Conservation (phyloP, 2,888 invertebrate species). For the Lithophane socia region DNA sequence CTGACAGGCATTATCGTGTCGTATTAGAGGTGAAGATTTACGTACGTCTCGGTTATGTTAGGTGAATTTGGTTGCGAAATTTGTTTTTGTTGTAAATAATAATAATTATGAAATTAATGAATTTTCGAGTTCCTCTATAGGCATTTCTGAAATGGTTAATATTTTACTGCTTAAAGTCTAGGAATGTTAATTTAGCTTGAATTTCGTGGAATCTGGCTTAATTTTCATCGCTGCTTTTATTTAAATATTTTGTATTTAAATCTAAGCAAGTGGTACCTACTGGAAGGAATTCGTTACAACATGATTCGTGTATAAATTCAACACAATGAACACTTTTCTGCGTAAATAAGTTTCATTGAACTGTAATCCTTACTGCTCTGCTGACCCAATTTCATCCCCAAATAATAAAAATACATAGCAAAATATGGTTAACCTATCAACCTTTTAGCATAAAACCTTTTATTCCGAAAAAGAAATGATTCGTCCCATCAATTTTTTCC, state of each 20-base stretch:
- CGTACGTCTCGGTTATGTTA: neutral
- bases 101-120: neutral
- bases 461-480: constrained; percentile 62
- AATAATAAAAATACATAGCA: constrained; percentile 15
- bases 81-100: neutral
- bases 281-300: neutral
- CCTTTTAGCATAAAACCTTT: constrained; percentile 56
- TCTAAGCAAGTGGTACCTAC: neutral
- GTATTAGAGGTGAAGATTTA: constrained; percentile 52
- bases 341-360: neutral
- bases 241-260: neutral
- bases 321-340: neutral
- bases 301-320: neutral
- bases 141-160: neutral
- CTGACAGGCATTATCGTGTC: constrained; percentile 56
- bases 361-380: neutral
- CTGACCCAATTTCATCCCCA: neutral
- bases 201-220: neutral
- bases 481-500: constrained; percentile 63
- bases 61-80: neutral
- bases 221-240: neutral
- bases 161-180: neutral
- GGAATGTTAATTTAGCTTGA: neutral
- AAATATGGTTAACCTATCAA: constrained; percentile 25
- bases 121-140: neutral